These are phyloP conservation scores for Luidia sarsii DNA, from an alignment of 53 echinoderm and acorn worm genomes.

Conservation along the genomic window DNA sequence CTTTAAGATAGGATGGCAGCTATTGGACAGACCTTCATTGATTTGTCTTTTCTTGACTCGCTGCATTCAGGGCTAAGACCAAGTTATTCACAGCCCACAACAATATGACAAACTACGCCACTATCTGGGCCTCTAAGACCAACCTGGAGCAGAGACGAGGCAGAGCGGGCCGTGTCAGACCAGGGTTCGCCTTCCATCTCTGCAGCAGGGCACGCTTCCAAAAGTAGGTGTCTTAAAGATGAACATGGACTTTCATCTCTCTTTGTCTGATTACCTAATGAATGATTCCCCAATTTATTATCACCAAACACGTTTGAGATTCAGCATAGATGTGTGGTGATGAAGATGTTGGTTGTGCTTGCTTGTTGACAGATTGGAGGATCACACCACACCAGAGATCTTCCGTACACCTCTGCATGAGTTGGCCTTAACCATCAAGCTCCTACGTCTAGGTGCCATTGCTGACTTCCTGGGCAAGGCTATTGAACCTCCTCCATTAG, in stretches of 20 bases:
- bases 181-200: conserved; percentile 92
- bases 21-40: neutral
- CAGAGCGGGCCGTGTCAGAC: conserved; percentile 88
- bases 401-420: conserved; percentile 98
- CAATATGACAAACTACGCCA: conserved; percentile 99
- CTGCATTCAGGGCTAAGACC: conserved; percentile 77
- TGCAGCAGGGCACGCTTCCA: conserved; percentile 89
- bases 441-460: conserved; percentile 86
- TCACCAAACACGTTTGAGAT: too few relatives aligned
- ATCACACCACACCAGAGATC: conserved; percentile 94
- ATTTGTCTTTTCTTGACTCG: neutral
- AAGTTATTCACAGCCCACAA: conserved; percentile 96
- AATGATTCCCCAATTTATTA: too few relatives aligned
- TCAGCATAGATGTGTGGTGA: too few relatives aligned
- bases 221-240: too few relatives aligned
- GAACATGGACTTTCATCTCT: too few relatives aligned
- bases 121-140: conserved; percentile 96
- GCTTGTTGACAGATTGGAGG: conserved; percentile 67
- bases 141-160: conserved; percentile 97
- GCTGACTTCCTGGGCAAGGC: conserved; percentile 93
- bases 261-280: too few relatives aligned
- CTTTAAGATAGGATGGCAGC: too few relatives aligned
- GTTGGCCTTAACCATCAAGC: conserved; percentile 93
- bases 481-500: conserved; percentile 95
- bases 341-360: too few relatives aligned